A percentile compares a stretch with the other conserved stretches of the same genome.
These are phyloP conservation scores for Gymnoscopelus braueri DNA, from an alignment of 2,797 vertebrate species.

Conservation along the genomic window DNA sequence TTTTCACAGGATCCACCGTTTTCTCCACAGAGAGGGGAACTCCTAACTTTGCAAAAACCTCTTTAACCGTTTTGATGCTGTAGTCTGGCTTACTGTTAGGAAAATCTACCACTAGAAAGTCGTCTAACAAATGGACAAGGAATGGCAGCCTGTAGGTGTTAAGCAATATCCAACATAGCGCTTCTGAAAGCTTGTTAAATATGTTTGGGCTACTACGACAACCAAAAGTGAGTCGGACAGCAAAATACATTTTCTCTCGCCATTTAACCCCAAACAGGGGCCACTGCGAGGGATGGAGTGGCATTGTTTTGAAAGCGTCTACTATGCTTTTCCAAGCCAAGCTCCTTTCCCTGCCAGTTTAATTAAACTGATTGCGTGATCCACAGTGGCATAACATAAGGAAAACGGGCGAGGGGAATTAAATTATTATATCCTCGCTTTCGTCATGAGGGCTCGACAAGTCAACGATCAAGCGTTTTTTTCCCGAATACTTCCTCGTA, in stretches of 20 bases:
- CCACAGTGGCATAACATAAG: neutral
- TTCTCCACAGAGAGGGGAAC: conserved; percentile 1
- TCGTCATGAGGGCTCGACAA: neutral
- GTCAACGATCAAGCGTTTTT: neutral
- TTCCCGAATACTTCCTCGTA: neutral
- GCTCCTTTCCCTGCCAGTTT: conserved; percentile 6
- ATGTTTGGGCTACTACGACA: conserved; percentile 10
- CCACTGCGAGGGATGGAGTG: neutral
- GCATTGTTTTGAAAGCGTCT: conserved; percentile 9
- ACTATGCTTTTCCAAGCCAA: neutral
- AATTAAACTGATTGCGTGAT: neutral
- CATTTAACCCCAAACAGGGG: conserved; percentile 13
- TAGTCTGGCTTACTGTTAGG: neutral
- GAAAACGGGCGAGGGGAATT: neutral
- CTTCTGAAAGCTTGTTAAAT: conserved; percentile 6
- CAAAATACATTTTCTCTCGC: conserved; percentile 5
- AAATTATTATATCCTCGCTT: neutral
- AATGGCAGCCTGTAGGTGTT: neutral
- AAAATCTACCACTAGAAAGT: conserved; percentile 5
- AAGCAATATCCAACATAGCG: conserved; percentile 5
- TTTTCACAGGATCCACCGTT: neutral
- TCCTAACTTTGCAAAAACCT: neutral
- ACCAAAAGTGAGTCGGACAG: conserved; percentile 4
- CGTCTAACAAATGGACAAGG: neutral
- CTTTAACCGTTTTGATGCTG: neutral